These are phyloP conservation scores for Euclidia mi DNA, from an alignment of 2,888 invertebrate genomes.

Conservation along the genomic window DNA sequence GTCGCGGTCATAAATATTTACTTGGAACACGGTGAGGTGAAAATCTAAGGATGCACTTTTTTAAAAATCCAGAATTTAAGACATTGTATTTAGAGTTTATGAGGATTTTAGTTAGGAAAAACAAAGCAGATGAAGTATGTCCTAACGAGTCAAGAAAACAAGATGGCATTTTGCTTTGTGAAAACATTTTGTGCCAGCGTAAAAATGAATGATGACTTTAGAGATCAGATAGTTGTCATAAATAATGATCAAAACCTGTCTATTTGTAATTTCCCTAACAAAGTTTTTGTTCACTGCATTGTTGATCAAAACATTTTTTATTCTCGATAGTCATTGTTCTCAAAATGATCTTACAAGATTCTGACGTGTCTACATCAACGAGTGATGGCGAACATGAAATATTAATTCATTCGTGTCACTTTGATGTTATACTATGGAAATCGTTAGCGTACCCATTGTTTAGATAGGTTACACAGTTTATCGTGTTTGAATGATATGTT, in stretches of 20 bases:
- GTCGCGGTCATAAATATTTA: conserved; percentile 84
- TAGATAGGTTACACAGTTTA: conserved; percentile 50
- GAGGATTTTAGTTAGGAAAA: conserved; percentile 28
- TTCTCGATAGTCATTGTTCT: conserved; percentile 74
- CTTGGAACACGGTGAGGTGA: conserved; percentile 71
- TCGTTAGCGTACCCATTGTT: conserved; percentile 63
- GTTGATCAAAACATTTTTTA: conserved; percentile 53
- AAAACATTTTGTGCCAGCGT: too few relatives aligned
- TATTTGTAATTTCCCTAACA: conserved; percentile 40
- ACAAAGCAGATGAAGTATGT: neutral
- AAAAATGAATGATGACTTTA: neutral
- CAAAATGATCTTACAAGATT: conserved; percentile 75
- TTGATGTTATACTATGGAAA: conserved; percentile 72
- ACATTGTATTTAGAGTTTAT: conserved; percentile 19
- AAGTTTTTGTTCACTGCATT: conserved; percentile 58
- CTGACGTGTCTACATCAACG: conserved; percentile 73
- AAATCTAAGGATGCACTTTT: conserved; percentile 63
- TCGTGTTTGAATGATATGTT: conserved; percentile 42
- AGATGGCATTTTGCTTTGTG: too few relatives aligned
- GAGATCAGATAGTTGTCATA: conserved; percentile 21
- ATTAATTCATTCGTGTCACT: conserved; percentile 82
- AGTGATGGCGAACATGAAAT: conserved; percentile 75
- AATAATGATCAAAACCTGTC: conserved; percentile 59
- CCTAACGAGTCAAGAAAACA: too few relatives aligned
- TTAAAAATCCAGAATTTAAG: conserved; percentile 33